Base-by-base conservation (phyloP, 2,888 invertebrate species). In the Eulithis prunata region DNA sequence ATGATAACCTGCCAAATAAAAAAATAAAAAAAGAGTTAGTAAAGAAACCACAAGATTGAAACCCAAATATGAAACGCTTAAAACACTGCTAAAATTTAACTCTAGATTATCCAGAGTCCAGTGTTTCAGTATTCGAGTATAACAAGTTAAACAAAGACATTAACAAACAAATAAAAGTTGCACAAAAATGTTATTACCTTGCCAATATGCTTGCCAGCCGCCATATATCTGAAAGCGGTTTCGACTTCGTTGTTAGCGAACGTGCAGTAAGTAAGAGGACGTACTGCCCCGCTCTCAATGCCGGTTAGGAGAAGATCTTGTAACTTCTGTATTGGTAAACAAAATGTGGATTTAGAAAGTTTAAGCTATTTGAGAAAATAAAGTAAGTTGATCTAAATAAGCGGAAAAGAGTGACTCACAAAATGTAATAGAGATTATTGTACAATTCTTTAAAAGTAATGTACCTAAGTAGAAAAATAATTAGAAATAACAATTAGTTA, bases 151-250 rank as follows among this genome's bases (percentile, higher is more conserved):
- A 38, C 5, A 7, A 38, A 5, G 8, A 8, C 3, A 38, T 38
- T 5, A 43, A 43, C 43, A 43, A 43, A 21, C 21, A 1, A 21
- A 1, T 21, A 21, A 21, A 1, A 43, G 11, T 11, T 43, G 12
- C 4, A 43, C 5, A 45, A 21, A 21, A 21, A 5, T 2, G 11
- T 14, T 4, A 53, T 74, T 75, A 91, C 92, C 92, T 96, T 96
- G 71, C 96, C 96, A 62, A 96, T 95, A 81, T 96, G 96, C 84
- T 96, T 96, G 36, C 96, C 96, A 46, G 95, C 94, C 0, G 96
- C 93, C 87, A 93, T 90, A 79, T 90, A 94, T 55, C 94, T 85
- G 91, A 95, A 95, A 0, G 95, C 95, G 8, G 93, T 85, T 75
- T 96, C 96, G 0, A 95, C 90, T 72, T 96, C 93, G 41, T 94